Conservation (phyloP, 2,888 invertebrate species). For the Aleiodes leptofemur region DNA sequence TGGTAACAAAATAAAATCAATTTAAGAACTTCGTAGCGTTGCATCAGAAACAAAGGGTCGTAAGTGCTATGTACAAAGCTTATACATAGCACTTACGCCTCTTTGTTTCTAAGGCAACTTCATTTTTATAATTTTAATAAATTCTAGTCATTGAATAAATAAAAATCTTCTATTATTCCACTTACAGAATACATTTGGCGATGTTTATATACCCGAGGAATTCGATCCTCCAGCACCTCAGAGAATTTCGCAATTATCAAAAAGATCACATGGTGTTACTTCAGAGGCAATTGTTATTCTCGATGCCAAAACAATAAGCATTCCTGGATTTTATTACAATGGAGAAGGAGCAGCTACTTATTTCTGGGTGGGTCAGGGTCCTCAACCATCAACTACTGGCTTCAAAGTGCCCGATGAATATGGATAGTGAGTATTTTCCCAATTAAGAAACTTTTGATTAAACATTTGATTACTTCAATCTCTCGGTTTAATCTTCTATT, state of each 20-base stretch:
- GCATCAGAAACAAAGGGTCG: too few species aligned
- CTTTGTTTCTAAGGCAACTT: too few species aligned
- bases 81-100: too few species aligned
- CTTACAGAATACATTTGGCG: constrained; percentile 87
- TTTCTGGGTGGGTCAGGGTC: constrained; percentile 93
- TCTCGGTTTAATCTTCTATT: neutral
- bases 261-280: constrained; percentile 81
- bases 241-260: constrained; percentile 79
- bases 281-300: constrained; percentile 85
- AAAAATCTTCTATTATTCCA: constrained; percentile 6
- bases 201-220: constrained; percentile 92
- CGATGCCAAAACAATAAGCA: constrained; percentile 87
- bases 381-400: constrained; percentile 90
- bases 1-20: too few species aligned
- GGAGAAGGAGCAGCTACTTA: constrained; percentile 86
- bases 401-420: constrained; percentile 91
- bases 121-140: neutral
- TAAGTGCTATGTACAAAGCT: too few species aligned
- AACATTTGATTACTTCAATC: neutral
- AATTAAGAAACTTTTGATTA: constrained; percentile 3
- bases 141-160: neutral
- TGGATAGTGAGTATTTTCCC: constrained; percentile 86
- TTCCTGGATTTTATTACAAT: constrained; percentile 87
- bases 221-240: constrained; percentile 90
- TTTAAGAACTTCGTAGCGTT: too few species aligned